Evolutionary conservation across 2,888 invertebrate genomes (phyloP).

Genomic region (Rapana venosa): DNA sequence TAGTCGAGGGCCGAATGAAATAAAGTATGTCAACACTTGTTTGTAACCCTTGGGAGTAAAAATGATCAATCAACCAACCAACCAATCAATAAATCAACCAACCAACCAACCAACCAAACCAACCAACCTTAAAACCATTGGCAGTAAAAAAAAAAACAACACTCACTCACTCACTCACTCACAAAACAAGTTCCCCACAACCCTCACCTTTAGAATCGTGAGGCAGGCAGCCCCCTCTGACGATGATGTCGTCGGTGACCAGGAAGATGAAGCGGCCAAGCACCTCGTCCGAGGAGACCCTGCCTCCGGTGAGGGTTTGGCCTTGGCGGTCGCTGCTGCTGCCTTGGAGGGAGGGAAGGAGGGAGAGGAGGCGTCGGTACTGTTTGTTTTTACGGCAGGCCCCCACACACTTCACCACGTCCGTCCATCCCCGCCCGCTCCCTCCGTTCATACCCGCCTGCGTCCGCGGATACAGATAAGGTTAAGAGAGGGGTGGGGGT

Average conservation of each 20-base stretch:
- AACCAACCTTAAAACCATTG: background rate
- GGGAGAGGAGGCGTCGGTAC: background rate
- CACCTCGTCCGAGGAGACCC: constrained; percentile 49
- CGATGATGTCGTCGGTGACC: constrained; percentile 59
- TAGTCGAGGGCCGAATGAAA: too few relatives aligned
- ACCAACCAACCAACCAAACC: background rate
- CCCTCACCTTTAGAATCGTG: constrained; percentile 4
- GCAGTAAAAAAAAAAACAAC: background rate
- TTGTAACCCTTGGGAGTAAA: too few relatives aligned
- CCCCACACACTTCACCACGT: constrained; percentile 53
- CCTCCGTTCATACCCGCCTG: constrained; percentile 98
- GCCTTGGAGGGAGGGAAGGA: background rate
- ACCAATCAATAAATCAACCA: too few relatives aligned
- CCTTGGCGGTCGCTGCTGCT: constrained; percentile 33
- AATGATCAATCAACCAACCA: too few relatives aligned
- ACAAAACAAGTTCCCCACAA: background rate
- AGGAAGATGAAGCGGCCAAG: constrained; percentile 66
- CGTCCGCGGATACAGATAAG: too few relatives aligned
- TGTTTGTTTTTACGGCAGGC: constrained; percentile 30
- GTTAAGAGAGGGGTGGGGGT: too few relatives aligned
- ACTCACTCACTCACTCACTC: background rate
- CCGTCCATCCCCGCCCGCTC: constrained; percentile 86
- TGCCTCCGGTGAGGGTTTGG: constrained; percentile 43
- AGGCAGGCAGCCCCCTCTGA: constrained; percentile 67
- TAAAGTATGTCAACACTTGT: too few relatives aligned